Evolutionary conservation across 2,888 invertebrate genomes (phyloP), one percentile per base, ranked within the genome.

Genomic region (Diploptera punctata): DNA sequence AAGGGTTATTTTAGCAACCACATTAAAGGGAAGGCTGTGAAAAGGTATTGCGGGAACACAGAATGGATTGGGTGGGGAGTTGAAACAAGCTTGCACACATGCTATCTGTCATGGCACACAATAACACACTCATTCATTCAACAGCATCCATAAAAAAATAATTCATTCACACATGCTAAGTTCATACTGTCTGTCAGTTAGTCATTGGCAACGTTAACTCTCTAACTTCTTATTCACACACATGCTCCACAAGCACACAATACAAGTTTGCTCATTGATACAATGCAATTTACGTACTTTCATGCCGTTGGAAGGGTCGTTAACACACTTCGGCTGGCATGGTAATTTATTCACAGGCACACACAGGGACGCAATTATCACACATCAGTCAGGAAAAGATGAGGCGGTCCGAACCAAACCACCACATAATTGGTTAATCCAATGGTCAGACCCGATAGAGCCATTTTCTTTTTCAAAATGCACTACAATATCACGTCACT

Each of bases 251-350:
- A 26, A 52, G 70, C 73, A 29, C 52, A 29, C 69, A 29, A 65
- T 68, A 73, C 72, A 65, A 61, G 65, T 74, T 54, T 33, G 67
- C 67, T 75, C 79, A 79, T 79, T 79, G 79, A 79, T 79, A 78
- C 79, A 79, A 79, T 78, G 79, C 78, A 79, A 75, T 75, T 77
- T 75, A 76, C 73, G 71, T 75, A 68, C 67, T 68, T 72, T 77
- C 79, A 78, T 79, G 78, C 79, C 79, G 77, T 77, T 77, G 77
- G 79, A 79, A 79, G 79, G 75, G 76, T 77, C 74, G 29, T 72
- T 70, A 70, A 70, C 73, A 72, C 68, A 78, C 78, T 79, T 79
- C 78, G 77, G 78, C 78, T 77, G 78, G 78, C 77, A 79, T 78
- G 78, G n/a, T 75, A 73, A 75, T 76, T 76, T 74, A 49, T 68